These are phyloP conservation scores for Miniopterus natalensis DNA, from an alignment of 2,113 vertebrate genomes.

Conservation along the genomic window DNA sequence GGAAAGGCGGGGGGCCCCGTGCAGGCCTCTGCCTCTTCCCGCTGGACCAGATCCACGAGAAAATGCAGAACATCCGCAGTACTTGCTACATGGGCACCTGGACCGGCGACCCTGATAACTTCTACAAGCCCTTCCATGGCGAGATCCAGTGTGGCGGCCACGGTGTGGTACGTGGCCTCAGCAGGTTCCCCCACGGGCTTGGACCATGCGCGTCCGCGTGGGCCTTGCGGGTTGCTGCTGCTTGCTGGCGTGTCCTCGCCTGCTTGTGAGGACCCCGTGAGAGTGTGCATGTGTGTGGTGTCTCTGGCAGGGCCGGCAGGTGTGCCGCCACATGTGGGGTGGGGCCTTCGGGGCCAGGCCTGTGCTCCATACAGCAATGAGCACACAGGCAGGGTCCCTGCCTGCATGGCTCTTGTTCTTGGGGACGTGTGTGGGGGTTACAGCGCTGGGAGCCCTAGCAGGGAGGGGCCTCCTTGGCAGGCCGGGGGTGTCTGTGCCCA, in stretches of 20 bases:
- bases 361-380: not conserved
- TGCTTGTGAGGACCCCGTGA: rapidly evolving
- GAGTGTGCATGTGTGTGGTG: rapidly evolving
- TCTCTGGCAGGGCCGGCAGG: rapidly evolving
- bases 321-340: too few relatives aligned
- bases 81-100: conserved; percentile 90
- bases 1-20: conserved; percentile 64
- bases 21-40: conserved; percentile 95
- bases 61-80: conserved; percentile 90
- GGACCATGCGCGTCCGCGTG: rapidly evolving
- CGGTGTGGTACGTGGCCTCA: conserved; percentile 72
- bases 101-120: conserved; percentile 71
- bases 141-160: conserved; percentile 81
- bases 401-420: rapidly evolving
- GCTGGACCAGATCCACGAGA: conserved; percentile 88
- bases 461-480: not conserved
- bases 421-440: rapidly evolving
- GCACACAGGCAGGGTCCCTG: rapidly evolving
- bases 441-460: not conserved
- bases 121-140: conserved; percentile 93
- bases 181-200: rapidly evolving
- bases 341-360: not conserved
- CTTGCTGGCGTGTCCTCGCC: not conserved
- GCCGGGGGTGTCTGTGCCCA: not conserved
- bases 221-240: too few relatives aligned